Base-by-base conservation (phyloP, 2,113 vertebrate species). In the Syngnathus typhle region DNA sequence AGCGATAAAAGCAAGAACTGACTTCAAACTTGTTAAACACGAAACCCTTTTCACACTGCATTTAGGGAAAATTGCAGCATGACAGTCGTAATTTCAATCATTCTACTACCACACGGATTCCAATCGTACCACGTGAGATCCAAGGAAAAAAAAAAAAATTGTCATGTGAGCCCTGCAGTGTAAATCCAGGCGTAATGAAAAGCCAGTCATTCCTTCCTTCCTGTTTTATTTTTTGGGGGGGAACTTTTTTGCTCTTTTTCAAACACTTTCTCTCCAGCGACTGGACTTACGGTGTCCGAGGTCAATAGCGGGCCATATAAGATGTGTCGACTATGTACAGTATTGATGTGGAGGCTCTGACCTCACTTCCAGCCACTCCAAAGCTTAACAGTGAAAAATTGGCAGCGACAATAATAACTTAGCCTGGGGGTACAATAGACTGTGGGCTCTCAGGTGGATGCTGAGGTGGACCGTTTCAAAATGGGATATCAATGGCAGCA, bases 241-340 rank as follows among this genome's bases (percentile, higher is more conserved):
- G 18, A 10, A 21, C 10, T 3, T 52, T 52, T 9, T 8, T 21
- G 49, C 49, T n/a, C 58, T 60, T 60, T 60, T 23, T 21, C 21
- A 6, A 23, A 15, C 60, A 23, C 5, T 61, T 61, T n/a, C 19
- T 27, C 60, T 62, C 60, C 41, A 4, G n/a, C 5, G 41, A 62
- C 21, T 16, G 4, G 12, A 62, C 41, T 44, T 44, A 11, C 23
- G 60, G 60, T 23, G 21, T 27, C 60, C 5, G 60, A 62, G 60
- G 60, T 62, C 39, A 58, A 58, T 15, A 16, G 55, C 7, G 55
- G 41, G 41, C 21, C 60, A 27, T 23, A 44, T 44, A 23, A 38
- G 46, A 38, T 38, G 63, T 65, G 63, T 65, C 37, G 47, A 65
- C 46, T 65, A 65, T 51, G 46, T 65, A 65, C 63, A 65, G 46